Conservation (phyloP, 2,113 vertebrate genomes). For the Oreochromis niloticus region DNA sequence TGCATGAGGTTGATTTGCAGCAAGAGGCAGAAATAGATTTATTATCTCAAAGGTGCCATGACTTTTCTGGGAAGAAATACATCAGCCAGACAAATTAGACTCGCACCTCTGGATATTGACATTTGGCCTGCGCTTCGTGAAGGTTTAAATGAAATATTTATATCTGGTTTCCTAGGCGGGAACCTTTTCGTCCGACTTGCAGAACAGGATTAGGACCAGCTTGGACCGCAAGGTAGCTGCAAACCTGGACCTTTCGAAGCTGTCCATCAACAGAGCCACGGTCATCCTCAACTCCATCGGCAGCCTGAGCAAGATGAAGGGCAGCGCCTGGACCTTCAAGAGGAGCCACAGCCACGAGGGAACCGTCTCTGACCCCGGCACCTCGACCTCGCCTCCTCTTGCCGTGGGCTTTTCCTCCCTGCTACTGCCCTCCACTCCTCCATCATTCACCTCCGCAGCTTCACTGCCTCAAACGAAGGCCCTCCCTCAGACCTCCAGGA, state of each 20-base stretch:
- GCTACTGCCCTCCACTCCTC: constrained; percentile 59
- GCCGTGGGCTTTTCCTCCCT: constrained; percentile 13
- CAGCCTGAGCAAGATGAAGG: constrained; percentile 85
- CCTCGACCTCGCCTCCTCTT: constrained; percentile 31
- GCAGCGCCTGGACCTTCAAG: constrained; percentile 78
- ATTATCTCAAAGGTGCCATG: background rate
- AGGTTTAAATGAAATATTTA: background rate
- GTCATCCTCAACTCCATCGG: constrained; percentile 90
- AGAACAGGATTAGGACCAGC: constrained; percentile 67
- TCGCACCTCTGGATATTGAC: background rate
- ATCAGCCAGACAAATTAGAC: background rate
- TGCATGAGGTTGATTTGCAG: background rate
- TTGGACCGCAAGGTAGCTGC: constrained; percentile 58
- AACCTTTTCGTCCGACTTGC: constrained; percentile 70
- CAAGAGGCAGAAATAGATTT: background rate
- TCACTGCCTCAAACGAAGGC: background rate
- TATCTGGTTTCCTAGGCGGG: constrained; percentile 45
- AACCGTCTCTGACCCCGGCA: constrained; percentile 26
- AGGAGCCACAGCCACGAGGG: constrained; percentile 58
- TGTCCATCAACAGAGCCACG: constrained; percentile 77
- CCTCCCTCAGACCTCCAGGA: constrained; percentile 66
- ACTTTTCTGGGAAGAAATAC: background rate
- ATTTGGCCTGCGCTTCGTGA: background rate
- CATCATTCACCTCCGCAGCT: background rate
- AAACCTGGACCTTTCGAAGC: constrained; percentile 63